Conservation (phyloP, 1,140 invertebrate genomes). For the Eueides isabella region DNA sequence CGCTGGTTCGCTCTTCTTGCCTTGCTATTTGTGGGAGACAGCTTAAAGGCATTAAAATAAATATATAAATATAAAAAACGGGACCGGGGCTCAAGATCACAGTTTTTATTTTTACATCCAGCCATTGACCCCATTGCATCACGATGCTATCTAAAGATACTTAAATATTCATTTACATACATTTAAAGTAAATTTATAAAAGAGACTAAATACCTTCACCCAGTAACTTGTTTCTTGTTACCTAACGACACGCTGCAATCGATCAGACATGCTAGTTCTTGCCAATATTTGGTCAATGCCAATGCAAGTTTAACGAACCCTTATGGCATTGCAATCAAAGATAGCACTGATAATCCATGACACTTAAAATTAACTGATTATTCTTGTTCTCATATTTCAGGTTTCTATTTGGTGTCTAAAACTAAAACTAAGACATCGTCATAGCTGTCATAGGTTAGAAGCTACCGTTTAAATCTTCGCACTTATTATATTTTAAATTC, state of each 20-base stretch:
- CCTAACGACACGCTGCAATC: neutral
- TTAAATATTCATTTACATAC: neutral
- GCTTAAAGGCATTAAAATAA: too few relatives aligned
- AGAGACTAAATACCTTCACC: neutral
- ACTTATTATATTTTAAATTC: neutral
- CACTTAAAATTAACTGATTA: neutral
- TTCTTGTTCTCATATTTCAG: neutral
- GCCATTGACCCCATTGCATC: too few relatives aligned
- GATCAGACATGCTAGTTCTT: neutral
- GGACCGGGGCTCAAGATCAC: too few relatives aligned
- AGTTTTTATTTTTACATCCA: too few relatives aligned
- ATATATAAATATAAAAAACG: too few relatives aligned
- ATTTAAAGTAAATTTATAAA: neutral
- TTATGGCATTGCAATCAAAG: constrained; percentile 18
- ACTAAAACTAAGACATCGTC: constrained; percentile 20
- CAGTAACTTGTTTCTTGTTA: constrained; percentile 3
- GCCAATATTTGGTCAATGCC: constrained; percentile 8
- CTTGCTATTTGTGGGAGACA: too few relatives aligned
- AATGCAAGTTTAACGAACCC: constrained; percentile 28
- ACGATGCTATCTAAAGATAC: too few relatives aligned
- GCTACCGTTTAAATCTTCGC: neutral
- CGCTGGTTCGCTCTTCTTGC: too few relatives aligned
- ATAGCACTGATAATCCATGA: neutral
- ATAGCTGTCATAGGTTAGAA: neutral
- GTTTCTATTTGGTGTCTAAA: neutral